Evolutionary conservation across 1,140 invertebrate species (phyloP).

Genomic region (Drosophila equinoxialis): DNA sequence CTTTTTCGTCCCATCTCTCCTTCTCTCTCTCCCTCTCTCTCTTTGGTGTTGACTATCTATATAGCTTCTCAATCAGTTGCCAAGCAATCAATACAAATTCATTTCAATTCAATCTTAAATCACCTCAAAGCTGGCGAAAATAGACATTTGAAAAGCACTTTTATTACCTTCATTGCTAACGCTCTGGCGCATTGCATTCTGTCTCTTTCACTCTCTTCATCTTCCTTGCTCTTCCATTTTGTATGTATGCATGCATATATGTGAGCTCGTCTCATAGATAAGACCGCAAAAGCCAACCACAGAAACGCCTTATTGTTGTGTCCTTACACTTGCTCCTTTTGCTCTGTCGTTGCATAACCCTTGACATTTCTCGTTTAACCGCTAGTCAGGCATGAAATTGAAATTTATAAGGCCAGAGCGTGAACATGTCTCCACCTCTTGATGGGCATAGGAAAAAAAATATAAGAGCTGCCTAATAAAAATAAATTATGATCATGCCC

Average conservation of each 20-base stretch:
- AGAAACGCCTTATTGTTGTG: constrained; percentile 19
- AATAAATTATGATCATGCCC: constrained; percentile 1
- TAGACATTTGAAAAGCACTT: constrained; percentile 57
- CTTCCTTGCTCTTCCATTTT: neutral
- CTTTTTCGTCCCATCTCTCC: neutral
- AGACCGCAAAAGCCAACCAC: constrained; percentile 21
- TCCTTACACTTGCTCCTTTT: constrained; percentile 26
- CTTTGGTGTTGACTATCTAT: constrained; percentile 50
- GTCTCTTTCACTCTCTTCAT: constrained; percentile 21
- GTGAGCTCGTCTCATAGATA: constrained; percentile 45
- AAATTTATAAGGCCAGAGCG: constrained; percentile 65
- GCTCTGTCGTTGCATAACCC: constrained; percentile 36
- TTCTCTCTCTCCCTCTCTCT: neutral
- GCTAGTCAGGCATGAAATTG: constrained; percentile 74
- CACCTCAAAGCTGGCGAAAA: constrained; percentile 50
- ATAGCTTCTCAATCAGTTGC: constrained; percentile 46
- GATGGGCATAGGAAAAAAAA: neutral
- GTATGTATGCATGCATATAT: neutral
- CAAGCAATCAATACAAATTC: constrained; percentile 70
- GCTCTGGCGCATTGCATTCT: constrained; percentile 41
- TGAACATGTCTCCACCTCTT: constrained; percentile 18
- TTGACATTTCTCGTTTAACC: constrained; percentile 44
- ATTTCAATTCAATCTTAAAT: constrained; percentile 66
- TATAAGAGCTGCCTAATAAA: neutral
- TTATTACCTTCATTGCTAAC: constrained; percentile 64